Percentiles rank a stretch among this genome's conserved stretches.
phyloP scores from a whole-genome alignment of 2,797 vertebrate genomes.

The Distichodus sexfasciatus region DNA sequence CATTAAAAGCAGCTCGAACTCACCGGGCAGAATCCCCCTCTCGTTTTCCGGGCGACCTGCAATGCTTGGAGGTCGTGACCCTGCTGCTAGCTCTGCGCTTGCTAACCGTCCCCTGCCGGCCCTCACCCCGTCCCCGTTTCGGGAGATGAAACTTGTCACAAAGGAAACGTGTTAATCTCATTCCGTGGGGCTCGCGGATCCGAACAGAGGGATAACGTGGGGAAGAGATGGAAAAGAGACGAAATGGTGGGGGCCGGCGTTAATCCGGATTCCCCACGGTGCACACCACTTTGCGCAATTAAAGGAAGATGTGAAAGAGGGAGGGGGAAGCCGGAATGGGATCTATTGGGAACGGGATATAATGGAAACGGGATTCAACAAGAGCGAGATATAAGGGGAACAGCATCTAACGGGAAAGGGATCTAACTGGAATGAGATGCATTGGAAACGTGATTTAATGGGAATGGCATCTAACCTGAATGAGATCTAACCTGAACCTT shows the following conservation, averaged over 20 bases:
- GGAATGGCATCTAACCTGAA: too few relatives aligned
- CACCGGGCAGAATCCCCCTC: slow-evolving; percentile 21
- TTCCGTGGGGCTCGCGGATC: slow-evolving; percentile 21
- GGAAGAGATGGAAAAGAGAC: slow-evolving; percentile 7
- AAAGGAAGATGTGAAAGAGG: slow-evolving; percentile 37
- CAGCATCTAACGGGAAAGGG: too few relatives aligned
- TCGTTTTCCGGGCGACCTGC: slow-evolving; percentile 22
- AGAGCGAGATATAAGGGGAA: too few relatives aligned
- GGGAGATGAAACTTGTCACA: slow-evolving; percentile 35
- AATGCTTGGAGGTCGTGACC: slow-evolving; percentile 35
- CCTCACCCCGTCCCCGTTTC: slow-evolving; percentile 35
- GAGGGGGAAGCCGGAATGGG: slow-evolving; percentile 22
- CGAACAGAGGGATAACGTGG: slow-evolving; percentile 24
- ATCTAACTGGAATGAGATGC: too few relatives aligned
- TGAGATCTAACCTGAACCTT: too few relatives aligned
- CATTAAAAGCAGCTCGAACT: slow-evolving; percentile 45
- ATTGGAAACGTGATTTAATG: too few relatives aligned
- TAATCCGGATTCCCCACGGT: slow-evolving; percentile 40
- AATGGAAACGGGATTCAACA: neutral
- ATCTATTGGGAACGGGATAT: neutral
- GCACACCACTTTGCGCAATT: slow-evolving; percentile 28
- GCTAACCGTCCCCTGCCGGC: slow-evolving; percentile 35
- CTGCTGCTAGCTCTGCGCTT: slow-evolving; percentile 12
- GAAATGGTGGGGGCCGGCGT: slow-evolving; percentile 20
- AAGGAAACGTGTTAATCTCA: slow-evolving; percentile 49